Evolutionary conservation across 2,113 vertebrate genomes (phyloP).

Genomic region (Myiozetetes cayanensis): DNA sequence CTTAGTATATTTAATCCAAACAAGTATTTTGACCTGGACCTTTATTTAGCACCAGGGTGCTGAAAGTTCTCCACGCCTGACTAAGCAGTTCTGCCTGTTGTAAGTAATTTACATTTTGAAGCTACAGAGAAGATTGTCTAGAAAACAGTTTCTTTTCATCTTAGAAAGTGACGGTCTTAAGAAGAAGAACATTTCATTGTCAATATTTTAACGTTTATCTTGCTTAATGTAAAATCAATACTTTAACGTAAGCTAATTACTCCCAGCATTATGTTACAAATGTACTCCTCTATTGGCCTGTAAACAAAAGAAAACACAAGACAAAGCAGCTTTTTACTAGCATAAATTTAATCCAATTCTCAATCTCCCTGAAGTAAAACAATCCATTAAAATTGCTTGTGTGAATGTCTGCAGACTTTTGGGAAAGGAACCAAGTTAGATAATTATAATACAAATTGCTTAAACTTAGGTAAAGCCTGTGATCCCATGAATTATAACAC

Average conservation of each 20-base stretch:
- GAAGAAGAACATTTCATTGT: conserved; percentile 38
- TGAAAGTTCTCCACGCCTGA: not conserved
- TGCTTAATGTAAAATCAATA: conserved; percentile 70
- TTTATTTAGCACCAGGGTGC: not conserved
- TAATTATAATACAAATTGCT: not conserved
- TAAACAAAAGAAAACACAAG: not conserved
- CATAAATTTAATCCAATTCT: not conserved
- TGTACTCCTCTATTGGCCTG: not conserved
- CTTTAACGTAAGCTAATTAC: conserved; percentile 61
- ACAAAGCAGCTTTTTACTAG: not conserved
- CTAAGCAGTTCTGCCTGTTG: not conserved
- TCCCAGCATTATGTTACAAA: conserved; percentile 44
- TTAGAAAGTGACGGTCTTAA: conserved; percentile 46
- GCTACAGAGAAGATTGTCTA: not conserved
- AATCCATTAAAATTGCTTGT: not conserved
- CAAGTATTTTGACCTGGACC: not conserved
- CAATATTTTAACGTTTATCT: conserved; percentile 52
- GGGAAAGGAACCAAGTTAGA: not conserved
- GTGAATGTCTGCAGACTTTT: not conserved
- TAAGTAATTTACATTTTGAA: conserved; percentile 1
- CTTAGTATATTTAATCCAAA: conserved; percentile 9
- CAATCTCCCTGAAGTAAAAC: fast-evolving
- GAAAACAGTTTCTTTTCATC: conserved; percentile 13
- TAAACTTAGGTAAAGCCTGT: not conserved
- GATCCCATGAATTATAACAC: not conserved